phyloP scores from a whole-genome alignment of 1,140 invertebrate species.

The Palaemon carinicauda region DNA sequence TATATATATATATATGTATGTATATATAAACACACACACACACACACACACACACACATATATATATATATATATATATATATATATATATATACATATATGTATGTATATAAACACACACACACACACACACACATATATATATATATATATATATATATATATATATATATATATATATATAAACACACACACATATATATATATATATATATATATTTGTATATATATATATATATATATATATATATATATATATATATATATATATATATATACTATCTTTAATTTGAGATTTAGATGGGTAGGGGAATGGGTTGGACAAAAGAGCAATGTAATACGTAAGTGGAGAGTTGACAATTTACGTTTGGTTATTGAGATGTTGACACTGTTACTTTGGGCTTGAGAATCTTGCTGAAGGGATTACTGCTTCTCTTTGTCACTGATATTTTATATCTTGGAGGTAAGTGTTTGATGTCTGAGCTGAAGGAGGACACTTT shows the following conservation, averaged over 20 bases:
- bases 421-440: too few species aligned
- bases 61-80: background rate
- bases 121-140: background rate
- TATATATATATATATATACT: too few species aligned
- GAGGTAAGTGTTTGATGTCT: too few species aligned
- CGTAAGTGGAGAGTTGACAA: too few species aligned
- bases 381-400: too few species aligned
- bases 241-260: background rate
- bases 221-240: background rate
- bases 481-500: too few species aligned
- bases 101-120: background rate
- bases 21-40: background rate
- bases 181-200: background rate
- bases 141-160: background rate
- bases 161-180: background rate
- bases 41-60: background rate
- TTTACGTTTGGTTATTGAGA: too few species aligned
- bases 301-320: too few species aligned
- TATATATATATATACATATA: background rate
- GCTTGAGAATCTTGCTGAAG: too few species aligned
- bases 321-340: too few species aligned
- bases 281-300: too few species aligned
- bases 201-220: background rate
- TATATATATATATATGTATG: background rate
- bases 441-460: too few species aligned